Base-by-base conservation (phyloP, 2,113 vertebrate species). In the Daboia siamensis region DNA sequence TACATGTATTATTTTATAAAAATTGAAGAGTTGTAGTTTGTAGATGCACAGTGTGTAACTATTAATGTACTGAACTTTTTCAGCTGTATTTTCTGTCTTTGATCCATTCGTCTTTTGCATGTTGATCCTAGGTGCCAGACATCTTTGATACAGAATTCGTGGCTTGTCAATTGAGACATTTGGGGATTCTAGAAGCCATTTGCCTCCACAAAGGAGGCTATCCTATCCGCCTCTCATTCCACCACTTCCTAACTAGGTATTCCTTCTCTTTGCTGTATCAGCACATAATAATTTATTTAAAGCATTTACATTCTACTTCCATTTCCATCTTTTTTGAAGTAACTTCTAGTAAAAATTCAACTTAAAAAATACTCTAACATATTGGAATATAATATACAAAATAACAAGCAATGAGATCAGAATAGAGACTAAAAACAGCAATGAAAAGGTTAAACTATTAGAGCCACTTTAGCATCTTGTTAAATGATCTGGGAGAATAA, bases 71-170 rank as follows among this genome's bases (percentile, higher is more conserved):
- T 39, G 59, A 0, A 59, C 4, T 21, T 69, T 80, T 87, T 52
- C 39, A 7, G 29, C 1, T 11, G 29, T 3, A 48, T 15, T 87
- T 24, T 24, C 44, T 26, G 1, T 10, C 9, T 57, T 9, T 10
- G 61, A 86, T 48, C 3, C 29, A 15, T 94, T 33, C 3, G 11
- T 24, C 44, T 33, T 52, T 59, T 46, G 4, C 20, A 48, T 39
- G 5, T 0, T 88, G 33, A 0, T 64, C 8, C 92, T 0, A 99
- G 99, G 94, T 98, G 91, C 98, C 98, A 1, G 97, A 98, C 29
- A 91, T 98, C 94, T 99, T 99, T 94, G 98, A 99, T 54, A 94
- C 98, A 90, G 98, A 98, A 46, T 98, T 98, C 9, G 97, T 99
- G 87, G 97, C 94, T 2, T 94, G 96, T 17, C 99, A 99, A 96